Conservation (phyloP, 2,797 vertebrate genomes). For the Anabas testudineus region DNA sequence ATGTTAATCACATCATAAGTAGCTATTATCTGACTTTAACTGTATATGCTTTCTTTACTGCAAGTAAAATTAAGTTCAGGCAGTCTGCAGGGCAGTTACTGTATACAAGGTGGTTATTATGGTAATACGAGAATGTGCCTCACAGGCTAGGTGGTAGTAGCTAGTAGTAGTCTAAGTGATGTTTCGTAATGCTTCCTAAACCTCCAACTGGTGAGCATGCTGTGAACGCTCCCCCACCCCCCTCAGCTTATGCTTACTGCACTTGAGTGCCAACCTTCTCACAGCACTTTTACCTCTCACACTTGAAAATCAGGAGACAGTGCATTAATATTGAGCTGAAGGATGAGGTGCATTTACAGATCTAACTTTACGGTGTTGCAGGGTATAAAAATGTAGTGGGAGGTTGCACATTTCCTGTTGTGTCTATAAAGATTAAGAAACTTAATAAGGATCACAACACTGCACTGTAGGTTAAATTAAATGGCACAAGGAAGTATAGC, state of each 20-base stretch:
- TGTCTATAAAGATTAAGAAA: too few species aligned
- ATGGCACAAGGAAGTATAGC: too few species aligned
- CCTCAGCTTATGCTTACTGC: not conserved
- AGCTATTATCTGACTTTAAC: slow-evolving; percentile 1
- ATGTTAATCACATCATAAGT: slow-evolving; percentile 1
- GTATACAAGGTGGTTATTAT: slow-evolving; percentile 37
- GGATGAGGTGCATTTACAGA: too few species aligned
- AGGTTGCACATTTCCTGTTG: too few species aligned
- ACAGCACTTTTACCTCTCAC: slow-evolving; percentile 2
- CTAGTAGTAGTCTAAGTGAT: slow-evolving; percentile 32
- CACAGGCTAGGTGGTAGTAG: slow-evolving; percentile 24
- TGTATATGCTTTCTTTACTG: not conserved
- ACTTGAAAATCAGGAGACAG: too few species aligned
- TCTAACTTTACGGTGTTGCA: too few species aligned
- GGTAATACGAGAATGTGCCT: slow-evolving; percentile 22
- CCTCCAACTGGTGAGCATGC: slow-evolving; percentile 32
- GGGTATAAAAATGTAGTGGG: too few species aligned
- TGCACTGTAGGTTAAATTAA: too few species aligned
- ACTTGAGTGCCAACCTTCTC: slow-evolving; percentile 3
- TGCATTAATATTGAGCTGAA: too few species aligned
- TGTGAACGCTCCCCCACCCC: slow-evolving; percentile 5
- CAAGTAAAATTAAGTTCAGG: slow-evolving; percentile 1
- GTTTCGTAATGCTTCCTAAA: slow-evolving; percentile 16
- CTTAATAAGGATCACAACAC: too few species aligned
- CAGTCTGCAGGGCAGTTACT: slow-evolving; percentile 14